phyloP scores from a whole-genome alignment of 2,113 vertebrate genomes.

The pig (Sus scrofa) region DNA sequence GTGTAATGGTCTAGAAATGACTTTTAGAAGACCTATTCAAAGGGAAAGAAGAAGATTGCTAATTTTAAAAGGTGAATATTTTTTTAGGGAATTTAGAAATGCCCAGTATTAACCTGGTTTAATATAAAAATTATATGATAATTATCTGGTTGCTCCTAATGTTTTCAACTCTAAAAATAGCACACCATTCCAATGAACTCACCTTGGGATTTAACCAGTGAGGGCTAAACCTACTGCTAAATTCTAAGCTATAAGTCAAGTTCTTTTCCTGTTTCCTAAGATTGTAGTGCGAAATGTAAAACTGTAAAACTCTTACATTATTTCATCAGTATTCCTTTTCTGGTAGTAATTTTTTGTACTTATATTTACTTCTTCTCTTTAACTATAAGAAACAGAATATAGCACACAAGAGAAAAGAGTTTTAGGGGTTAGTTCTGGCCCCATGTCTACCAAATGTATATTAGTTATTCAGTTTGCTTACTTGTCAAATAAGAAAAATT shows the following conservation, averaged over 20 bases:
- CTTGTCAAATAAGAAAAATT: not conserved
- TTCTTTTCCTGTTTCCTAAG: not conserved
- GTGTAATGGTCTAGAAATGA: conserved; percentile 64
- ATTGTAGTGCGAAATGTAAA: not conserved
- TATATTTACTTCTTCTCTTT: not conserved
- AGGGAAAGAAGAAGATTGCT: conserved; percentile 15
- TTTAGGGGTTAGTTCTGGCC: not conserved
- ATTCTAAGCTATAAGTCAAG: not conserved
- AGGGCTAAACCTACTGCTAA: not conserved
- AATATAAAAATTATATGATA: not conserved
- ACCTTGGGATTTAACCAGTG: not conserved
- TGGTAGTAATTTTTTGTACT: not conserved
- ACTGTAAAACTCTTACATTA: not conserved
- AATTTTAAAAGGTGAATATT: conserved; percentile 26
- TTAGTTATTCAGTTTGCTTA: not conserved
- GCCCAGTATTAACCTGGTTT: not conserved
- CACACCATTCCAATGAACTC: not conserved
- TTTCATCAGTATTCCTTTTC: not conserved
- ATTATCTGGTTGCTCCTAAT: conserved; percentile 43
- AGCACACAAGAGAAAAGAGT: not conserved
- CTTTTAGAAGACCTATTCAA: conserved; percentile 62
- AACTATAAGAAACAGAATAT: not conserved
- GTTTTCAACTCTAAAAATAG: not conserved
- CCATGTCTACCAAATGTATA: not conserved
- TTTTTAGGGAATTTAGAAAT: not conserved